Base-by-base conservation (phyloP, 2,888 invertebrate species). In the Drosophila putrida region DNA sequence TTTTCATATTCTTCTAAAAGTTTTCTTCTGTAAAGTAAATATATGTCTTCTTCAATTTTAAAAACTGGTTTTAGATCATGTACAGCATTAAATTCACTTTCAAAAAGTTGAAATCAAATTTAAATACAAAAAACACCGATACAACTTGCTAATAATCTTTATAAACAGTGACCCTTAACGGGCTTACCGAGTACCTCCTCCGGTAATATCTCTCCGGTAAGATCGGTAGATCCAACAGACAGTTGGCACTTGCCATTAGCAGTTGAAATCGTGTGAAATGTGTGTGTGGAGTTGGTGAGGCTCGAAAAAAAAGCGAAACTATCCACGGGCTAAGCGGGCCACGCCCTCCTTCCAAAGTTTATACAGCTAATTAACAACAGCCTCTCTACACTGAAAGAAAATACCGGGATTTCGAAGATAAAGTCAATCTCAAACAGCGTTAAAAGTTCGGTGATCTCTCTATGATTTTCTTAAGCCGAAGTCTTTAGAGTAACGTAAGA, bases 271-370 rank as follows among this genome's bases (percentile, higher is more conserved):
- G 70, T 83, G 77, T 83, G 77, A 64, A 69, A 74, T 77, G 44
- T 44, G 13, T 11, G 20, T 20, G 20, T 20, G n/a, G n/a, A 20
- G 0, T 20, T 20, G 20, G 20, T 20, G 31, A 6, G 31, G 31
- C 6, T 60, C 63, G 11, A 64, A 62, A 47, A 61, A 72, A 78
- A 80, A 89, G 78, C 75, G 76, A 88, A 85, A 82, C 80, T 65
- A 74, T 49, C 35, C 20, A 47, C n/a, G n/a, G n/a, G n/a, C n/a
- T n/a, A 49, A 25, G 67, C 41, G 36, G 31, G 64, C 75, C 58
- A 60, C 68, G 27, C 61, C 51, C 33, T 49, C 25, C 33, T 49
- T 15, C 9, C 13, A 6, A 6, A 43, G 35, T 77, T 68, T 80
- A 58, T 11, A 2, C 39, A 60, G 20, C 31, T n/a, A 46, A 78